phyloP scores from a whole-genome alignment of 2,113 vertebrate species.

The Lanius collurio region DNA sequence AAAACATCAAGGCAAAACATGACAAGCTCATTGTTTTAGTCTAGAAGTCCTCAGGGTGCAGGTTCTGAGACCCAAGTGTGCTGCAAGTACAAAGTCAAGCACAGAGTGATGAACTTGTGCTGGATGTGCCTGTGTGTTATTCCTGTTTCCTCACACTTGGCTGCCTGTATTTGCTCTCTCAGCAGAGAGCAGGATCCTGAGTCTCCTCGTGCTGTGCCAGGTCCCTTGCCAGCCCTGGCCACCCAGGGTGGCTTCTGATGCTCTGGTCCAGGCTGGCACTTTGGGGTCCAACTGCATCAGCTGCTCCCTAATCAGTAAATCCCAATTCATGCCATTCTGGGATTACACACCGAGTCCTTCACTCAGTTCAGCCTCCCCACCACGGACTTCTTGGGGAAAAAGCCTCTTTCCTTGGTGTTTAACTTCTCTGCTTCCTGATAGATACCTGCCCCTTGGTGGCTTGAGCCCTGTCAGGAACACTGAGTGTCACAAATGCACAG shows the following conservation, averaged over 20 bases:
- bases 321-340: neutral
- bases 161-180: neutral
- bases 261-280: neutral
- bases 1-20: neutral
- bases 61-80: neutral
- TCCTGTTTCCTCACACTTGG: neutral
- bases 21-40: neutral
- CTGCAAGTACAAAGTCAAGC: neutral
- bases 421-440: neutral
- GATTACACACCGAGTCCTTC: neutral
- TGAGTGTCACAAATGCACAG: neutral
- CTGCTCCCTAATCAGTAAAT: neutral
- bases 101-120: fast-evolving
- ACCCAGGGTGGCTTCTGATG: fast-evolving
- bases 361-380: neutral
- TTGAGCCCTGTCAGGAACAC: neutral
- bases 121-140: fast-evolving
- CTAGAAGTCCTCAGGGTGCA: neutral
- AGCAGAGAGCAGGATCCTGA: neutral
- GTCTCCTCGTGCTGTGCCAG: neutral
- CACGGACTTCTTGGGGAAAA: neutral
- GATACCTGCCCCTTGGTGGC: neutral
- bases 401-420: neutral
- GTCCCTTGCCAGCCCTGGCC: fast-evolving
- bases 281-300: neutral